Base-by-base conservation (phyloP, 1,140 invertebrate genomes). In the Manduca sexta region DNA sequence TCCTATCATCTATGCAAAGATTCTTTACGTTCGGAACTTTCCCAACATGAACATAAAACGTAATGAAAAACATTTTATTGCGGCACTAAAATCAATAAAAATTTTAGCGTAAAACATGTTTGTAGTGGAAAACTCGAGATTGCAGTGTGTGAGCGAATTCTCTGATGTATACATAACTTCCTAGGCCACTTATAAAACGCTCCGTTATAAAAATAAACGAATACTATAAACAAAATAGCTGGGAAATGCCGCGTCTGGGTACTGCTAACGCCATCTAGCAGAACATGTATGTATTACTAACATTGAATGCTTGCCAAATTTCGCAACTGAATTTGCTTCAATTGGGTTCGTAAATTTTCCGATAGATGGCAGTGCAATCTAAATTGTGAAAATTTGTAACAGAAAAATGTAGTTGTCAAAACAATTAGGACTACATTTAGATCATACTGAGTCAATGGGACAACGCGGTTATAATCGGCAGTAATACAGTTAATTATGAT, bases 101-200 rank as follows among this genome's bases (percentile, higher is more conserved):
- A 40, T 38, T 44, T 49, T 38, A 45, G 17, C 37, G 50, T 52
- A 49, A 44, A 53, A 49, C 18, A 14, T 56, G 48, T 53, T 52
- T 42, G 49, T 50, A 49, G 40, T 60, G 51, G 60, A 73, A 71
- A 46, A 67, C 54, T 67, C 38, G 44, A 65, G 40, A 60, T 52
- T 66, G 65, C 60, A 74, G 48, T 31, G 18, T 35, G 29, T 45
- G 14, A 33, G 47, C 42, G 69, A 60, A 60, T 65, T 70, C 59
- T 66, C 49, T 46, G 58, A 63, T 62, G 62, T 60, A 56, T 69
- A 63, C 65, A 69, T 69, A 58, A 73, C 71, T 75, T 71, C 73
- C 72, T 77, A 68, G 69, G 63, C 73, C 71, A 81, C 74, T 78
- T 81, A 74, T 74, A 74, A 75, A 71, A 66, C 57, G 73, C 69